Percentiles rank a stretch among this genome's conserved stretches.
These are phyloP conservation scores for Coryphaenoides rupestris DNA, from an alignment of 2,113 vertebrate species.

Conservation along the genomic window DNA sequence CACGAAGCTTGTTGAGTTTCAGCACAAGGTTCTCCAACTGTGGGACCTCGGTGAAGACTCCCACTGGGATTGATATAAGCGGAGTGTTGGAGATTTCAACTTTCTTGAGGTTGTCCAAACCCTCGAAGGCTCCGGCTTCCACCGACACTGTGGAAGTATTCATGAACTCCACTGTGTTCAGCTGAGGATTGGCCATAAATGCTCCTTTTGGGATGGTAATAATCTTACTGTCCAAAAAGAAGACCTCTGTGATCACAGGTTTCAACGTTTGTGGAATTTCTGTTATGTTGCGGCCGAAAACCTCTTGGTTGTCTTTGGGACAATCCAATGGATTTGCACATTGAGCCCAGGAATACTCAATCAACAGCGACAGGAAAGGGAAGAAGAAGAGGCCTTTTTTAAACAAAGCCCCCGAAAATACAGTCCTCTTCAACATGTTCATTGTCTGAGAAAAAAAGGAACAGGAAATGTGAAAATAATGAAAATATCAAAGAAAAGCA, in stretches of 20 bases:
- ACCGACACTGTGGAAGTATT: conserved; percentile 55
- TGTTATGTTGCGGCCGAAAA: conserved; percentile 50
- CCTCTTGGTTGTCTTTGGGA: conserved; percentile 42
- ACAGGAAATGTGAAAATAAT: neutral
- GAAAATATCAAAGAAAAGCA: neutral
- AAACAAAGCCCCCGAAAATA: too few species aligned
- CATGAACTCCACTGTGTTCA: conserved; percentile 70
- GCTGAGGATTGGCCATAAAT: conserved; percentile 63
- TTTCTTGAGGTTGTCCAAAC: conserved; percentile 52
- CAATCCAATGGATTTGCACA: conserved; percentile 18
- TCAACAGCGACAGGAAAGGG: conserved; percentile 31
- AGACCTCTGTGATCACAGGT: conserved; percentile 64
- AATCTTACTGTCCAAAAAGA: conserved; percentile 68
- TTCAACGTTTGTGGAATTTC: conserved; percentile 62
- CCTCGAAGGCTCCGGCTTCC: conserved; percentile 76
- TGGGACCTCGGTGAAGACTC: conserved; percentile 67
- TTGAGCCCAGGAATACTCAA: conserved; percentile 20
- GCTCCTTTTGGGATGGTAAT: conserved; percentile 59
- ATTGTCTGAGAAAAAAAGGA: conserved; percentile 33
- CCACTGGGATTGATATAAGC: conserved; percentile 57
- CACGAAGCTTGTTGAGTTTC: conserved; percentile 62
- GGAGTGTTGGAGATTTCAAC: conserved; percentile 67
- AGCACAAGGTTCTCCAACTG: conserved; percentile 66
- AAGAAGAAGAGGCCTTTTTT: neutral
- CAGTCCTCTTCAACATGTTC: conserved; percentile 41